A percentile compares a stretch with the other conserved stretches of the same genome.
Evolutionary conservation across 2,797 vertebrate species (phyloP).

Genomic region (Lepus townsendii): DNA sequence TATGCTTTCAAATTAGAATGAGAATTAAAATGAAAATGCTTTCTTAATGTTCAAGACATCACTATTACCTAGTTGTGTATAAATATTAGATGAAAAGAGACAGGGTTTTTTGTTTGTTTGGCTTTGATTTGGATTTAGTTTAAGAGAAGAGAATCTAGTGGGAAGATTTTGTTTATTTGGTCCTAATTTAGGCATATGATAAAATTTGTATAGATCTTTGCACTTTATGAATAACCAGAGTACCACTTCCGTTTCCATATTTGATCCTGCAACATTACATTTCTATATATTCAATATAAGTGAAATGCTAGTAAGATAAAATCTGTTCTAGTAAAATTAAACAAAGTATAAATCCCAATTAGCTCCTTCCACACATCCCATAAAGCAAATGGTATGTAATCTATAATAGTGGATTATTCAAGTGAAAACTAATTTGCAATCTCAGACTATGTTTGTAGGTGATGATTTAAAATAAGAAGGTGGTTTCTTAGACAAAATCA

Average conservation of each 20-base stretch:
- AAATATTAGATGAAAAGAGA: conserved; percentile 13
- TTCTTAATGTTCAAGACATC: conserved; percentile 15
- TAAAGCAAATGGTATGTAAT: conserved; percentile 44
- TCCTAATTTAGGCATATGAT: conserved; percentile 1
- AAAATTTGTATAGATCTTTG: conserved; percentile 30
- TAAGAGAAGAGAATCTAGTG: background rate
- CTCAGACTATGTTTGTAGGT: conserved; percentile 7
- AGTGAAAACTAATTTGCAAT: conserved; percentile 53
- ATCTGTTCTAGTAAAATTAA: conserved; percentile 53
- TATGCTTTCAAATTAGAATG: conserved; percentile 55
- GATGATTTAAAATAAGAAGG: conserved; percentile 55
- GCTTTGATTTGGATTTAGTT: conserved; percentile 53
- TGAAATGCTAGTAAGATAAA: conserved; percentile 64
- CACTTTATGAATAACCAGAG: background rate
- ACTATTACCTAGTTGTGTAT: conserved; percentile 9
- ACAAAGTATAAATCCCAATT: conserved; percentile 21
- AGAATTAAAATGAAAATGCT: conserved; percentile 48
- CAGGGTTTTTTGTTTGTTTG: background rate
- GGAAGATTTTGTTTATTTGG: conserved; percentile 35
- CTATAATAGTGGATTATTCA: conserved; percentile 34
- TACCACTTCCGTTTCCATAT: background rate
- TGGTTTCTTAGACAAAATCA: conserved; percentile 47
- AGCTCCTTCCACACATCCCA: conserved; percentile 46
- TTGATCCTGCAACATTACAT: conserved; percentile 18
- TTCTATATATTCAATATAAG: conserved; percentile 48